phyloP scores from a whole-genome alignment of 2,888 invertebrate species.

The Fragum fragum region DNA sequence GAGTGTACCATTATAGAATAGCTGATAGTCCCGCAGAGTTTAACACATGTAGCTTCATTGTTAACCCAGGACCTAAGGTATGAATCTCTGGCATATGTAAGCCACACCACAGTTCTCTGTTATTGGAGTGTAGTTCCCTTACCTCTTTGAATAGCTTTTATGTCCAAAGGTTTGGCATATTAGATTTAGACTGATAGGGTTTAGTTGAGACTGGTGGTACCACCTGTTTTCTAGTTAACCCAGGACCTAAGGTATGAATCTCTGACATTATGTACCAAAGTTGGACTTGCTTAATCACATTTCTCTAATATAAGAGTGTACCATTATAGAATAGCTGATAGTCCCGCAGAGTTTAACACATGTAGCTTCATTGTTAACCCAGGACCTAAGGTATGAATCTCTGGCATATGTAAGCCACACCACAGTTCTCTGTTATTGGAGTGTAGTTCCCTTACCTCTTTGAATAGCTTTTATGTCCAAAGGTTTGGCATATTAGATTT shows the following conservation, averaged over 20 bases:
- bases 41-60: conserved; percentile 84
- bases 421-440: conserved; percentile 79
- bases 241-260: conserved; percentile 83
- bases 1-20: conserved; percentile 85
- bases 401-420: conserved; percentile 77
- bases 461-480: no score
- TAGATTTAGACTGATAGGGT: no score
- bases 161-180: no score
- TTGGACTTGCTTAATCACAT: conserved; percentile 81
- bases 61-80: conserved; percentile 85
- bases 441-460: no score
- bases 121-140: no score
- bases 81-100: conserved; percentile 69
- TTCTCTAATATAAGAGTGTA: conserved; percentile 85
- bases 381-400: conserved; percentile 83
- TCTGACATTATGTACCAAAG: conserved; percentile 74
- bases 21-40: conserved; percentile 77
- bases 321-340: conserved; percentile 82
- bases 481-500: no score
- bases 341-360: conserved; percentile 76
- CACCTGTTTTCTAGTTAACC: no score
- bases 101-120: conserved; percentile 80
- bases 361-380: conserved; percentile 85
- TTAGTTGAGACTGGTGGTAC: no score
- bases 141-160: no score